A percentile compares a stretch with the other conserved stretches of the same genome.
These are phyloP conservation scores for Brachystomella parvula DNA, from an alignment of 1,140 invertebrate genomes.

Conservation along the genomic window DNA sequence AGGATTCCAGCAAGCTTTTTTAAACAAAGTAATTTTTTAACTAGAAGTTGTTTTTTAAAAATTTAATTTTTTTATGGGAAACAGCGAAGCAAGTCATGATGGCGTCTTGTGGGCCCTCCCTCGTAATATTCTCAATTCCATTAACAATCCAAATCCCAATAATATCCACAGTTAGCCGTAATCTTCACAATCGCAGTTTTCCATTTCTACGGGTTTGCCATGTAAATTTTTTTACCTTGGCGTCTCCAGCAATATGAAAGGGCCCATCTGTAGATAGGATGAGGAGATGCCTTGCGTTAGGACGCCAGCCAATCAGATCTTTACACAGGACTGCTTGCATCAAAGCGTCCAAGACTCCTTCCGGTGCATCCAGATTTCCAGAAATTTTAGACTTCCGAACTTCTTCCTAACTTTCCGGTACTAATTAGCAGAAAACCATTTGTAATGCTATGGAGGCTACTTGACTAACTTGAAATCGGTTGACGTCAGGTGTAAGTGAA, in stretches of 20 bases:
- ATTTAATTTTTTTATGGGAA: too few species aligned
- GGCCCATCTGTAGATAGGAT: constrained; percentile 52
- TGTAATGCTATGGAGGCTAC: too few species aligned
- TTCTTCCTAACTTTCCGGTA: too few species aligned
- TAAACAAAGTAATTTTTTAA: constrained; percentile 71
- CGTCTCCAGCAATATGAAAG: constrained; percentile 57
- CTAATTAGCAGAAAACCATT: too few species aligned
- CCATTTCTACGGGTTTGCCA: neutral
- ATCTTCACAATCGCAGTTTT: too few species aligned
- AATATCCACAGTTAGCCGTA: too few species aligned
- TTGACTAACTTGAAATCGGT: constrained; percentile 13
- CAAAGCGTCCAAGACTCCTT: constrained; percentile 70
- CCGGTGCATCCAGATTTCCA: constrained; percentile 61
- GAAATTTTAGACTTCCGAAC: constrained; percentile 48
- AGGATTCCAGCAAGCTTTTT: constrained; percentile 95
- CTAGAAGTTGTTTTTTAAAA: too few species aligned
- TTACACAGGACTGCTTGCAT: constrained; percentile 62
- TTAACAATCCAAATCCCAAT: neutral
- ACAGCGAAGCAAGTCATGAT: too few species aligned
- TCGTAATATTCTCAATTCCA: neutral
- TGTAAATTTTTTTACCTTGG: constrained; percentile 46
- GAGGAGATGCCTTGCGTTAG: neutral
- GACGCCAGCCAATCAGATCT: constrained; percentile 13
- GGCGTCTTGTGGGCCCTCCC: too few species aligned
- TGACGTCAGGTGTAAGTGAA: constrained; percentile 51